These are phyloP conservation scores for Venustaconcha ellipsiformis DNA, from an alignment of 1,140 invertebrate species.

Conservation along the genomic window DNA sequence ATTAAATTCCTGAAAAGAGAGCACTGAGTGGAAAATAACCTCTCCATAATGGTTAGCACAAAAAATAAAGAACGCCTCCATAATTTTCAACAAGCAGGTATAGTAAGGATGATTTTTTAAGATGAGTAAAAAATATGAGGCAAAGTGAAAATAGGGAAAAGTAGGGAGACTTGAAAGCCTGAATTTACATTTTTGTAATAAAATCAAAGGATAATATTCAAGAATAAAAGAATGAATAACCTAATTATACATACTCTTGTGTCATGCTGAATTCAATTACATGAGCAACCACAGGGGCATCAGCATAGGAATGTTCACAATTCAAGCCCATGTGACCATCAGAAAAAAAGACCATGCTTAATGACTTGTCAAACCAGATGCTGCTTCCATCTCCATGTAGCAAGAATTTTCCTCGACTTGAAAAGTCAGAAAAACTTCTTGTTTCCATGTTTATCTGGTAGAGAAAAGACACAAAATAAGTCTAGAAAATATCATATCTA, in stretches of 20 bases:
- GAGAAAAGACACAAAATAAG: not conserved
- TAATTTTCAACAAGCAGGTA: too few relatives aligned
- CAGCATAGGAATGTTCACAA: slow-evolving; percentile 73
- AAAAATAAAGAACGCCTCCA: too few relatives aligned
- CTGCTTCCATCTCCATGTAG: slow-evolving; percentile 69
- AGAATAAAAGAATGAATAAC: too few relatives aligned
- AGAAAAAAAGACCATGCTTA: slow-evolving; percentile 69
- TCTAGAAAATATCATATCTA: not conserved
- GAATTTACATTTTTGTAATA: too few relatives aligned
- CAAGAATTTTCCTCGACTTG: slow-evolving; percentile 67
- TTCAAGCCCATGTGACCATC: slow-evolving; percentile 73
- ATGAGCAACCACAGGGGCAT: slow-evolving; percentile 75
- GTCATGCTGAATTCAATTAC: slow-evolving; percentile 72
- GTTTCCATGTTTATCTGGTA: slow-evolving; percentile 27
- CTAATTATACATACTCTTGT: slow-evolving; percentile 68
- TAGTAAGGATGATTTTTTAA: too few relatives aligned
- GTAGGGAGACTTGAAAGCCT: too few relatives aligned
- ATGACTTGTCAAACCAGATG: slow-evolving; percentile 72
- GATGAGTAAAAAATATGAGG: too few relatives aligned
- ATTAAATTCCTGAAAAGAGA: too few relatives aligned
- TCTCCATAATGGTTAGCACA: too few relatives aligned
- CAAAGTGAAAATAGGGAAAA: too few relatives aligned
- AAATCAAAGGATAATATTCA: too few relatives aligned
- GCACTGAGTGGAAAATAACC: too few relatives aligned
- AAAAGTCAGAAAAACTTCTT: slow-evolving; percentile 57